These are phyloP conservation scores for Ceratosolen fusciceps DNA, from an alignment of 1,140 invertebrate species.

Conservation along the genomic window DNA sequence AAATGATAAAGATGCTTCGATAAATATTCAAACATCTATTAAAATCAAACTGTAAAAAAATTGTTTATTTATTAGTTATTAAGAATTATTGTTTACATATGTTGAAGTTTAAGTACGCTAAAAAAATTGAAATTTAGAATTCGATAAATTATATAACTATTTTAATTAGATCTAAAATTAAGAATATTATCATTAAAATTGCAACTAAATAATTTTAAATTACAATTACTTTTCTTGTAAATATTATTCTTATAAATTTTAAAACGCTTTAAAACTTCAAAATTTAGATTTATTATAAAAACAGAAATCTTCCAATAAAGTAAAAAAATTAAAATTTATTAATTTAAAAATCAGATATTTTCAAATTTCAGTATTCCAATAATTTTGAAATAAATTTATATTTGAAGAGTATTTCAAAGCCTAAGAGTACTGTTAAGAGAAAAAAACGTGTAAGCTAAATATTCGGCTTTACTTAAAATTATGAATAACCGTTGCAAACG, in stretches of 20 bases:
- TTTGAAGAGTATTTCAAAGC: slow-evolving; percentile 31
- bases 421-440: slow-evolving; percentile 41
- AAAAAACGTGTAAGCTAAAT: slow-evolving; percentile 44
- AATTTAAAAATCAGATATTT: slow-evolving; percentile 20
- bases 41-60: slow-evolving; percentile 59
- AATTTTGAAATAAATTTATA: slow-evolving; percentile 19
- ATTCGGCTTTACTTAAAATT: slow-evolving; percentile 32
- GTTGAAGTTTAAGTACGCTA: slow-evolving; percentile 36
- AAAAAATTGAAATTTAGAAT: slow-evolving; percentile 28
- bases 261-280: too few species aligned
- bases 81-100: slow-evolving; percentile 50
- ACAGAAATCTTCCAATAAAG: too few species aligned
- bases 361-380: slow-evolving; percentile 47
- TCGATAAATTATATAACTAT: neutral
- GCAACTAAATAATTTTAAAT: slow-evolving; percentile 8
- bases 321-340: too few species aligned
- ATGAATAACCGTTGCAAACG: slow-evolving; percentile 46
- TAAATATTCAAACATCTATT: slow-evolving; percentile 53
- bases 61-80: slow-evolving; percentile 61
- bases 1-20: slow-evolving; percentile 51
- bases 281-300: too few species aligned
- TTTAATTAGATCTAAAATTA: slow-evolving; percentile 8
- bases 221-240: slow-evolving; percentile 10
- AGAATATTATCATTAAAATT: slow-evolving; percentile 1
- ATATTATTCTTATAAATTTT: neutral